These are phyloP conservation scores for Athene cunicularia DNA, from an alignment of 2,113 vertebrate genomes.

Conservation along the genomic window DNA sequence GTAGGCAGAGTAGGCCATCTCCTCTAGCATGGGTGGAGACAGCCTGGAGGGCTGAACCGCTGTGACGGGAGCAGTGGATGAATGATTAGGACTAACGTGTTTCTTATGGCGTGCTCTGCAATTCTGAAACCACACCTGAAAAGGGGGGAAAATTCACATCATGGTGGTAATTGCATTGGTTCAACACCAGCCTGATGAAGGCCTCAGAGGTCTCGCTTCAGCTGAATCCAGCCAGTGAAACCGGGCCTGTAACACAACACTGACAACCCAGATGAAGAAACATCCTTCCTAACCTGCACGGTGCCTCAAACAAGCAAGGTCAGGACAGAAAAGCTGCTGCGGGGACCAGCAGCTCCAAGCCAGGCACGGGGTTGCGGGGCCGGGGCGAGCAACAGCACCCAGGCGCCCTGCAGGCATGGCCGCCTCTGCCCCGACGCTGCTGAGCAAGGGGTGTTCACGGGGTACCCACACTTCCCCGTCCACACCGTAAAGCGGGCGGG, in stretches of 20 bases:
- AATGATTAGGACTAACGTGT: slow-evolving; percentile 89
- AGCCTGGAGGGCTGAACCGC: slow-evolving; percentile 83
- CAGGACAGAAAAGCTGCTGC: background rate
- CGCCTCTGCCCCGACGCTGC: rapidly evolving
- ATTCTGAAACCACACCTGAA: slow-evolving; percentile 97
- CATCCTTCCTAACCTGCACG: rapidly evolving
- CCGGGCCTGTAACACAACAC: background rate
- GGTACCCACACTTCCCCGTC: background rate
- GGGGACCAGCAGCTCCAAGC: background rate
- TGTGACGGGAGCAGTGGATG: slow-evolving; percentile 81
- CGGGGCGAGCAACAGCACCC: no score
- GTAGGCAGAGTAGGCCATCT: slow-evolving; percentile 88
- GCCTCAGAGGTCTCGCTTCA: background rate
- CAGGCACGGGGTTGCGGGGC: rapidly evolving
- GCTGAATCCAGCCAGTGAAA: background rate
- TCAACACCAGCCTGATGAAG: background rate
- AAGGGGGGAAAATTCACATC: background rate
- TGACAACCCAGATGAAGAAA: background rate
- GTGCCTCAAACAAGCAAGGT: rapidly evolving
- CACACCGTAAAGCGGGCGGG: rapidly evolving
- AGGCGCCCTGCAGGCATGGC: background rate
- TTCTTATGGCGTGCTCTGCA: slow-evolving; percentile 97
- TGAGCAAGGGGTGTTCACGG: background rate
- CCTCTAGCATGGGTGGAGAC: slow-evolving; percentile 87
- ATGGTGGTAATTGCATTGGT: background rate